Evolutionary conservation across 2,888 invertebrate species (phyloP), one percentile per base, ranked within the genome.

Genomic region (Nebria brevicollis): DNA sequence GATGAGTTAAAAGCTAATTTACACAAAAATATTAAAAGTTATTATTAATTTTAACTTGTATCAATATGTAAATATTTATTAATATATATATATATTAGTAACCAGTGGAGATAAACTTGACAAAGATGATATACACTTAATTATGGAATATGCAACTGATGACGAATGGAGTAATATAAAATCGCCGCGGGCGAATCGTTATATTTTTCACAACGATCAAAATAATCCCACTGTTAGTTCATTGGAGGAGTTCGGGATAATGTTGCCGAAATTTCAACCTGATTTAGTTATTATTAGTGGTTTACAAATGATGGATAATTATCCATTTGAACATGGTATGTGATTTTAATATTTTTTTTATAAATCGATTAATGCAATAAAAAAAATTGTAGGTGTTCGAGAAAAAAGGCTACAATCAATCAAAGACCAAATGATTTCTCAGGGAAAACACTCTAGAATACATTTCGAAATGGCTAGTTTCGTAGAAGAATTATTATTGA

Each of bases 391-490:
- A 93, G 95, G 93, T 85, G 90, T 93, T 83, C 91, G 95, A 84
- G 90, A 91, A 83, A 90, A 90, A 83, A 91, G 94, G 84, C 87
- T 96, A 77, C 87, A 90, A 41, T 92, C 93, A 87, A 92, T 96
- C 1, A 92, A 92, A 84, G 88, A 92, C 82, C 94, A 95, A 89
- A 93, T 96, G 88, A 89, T 90, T 77, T 90, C 90, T 10, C 92
- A 93, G 84, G 90, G 93, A 0, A 81, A 86, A 11, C 88, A 90
- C 8, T 95, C 95, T 2, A 89, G 93, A 83, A 91, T 95, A 72
- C 96, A 96, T 87, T 96, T 96, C 87, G 96, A 96, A 88, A 94
- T 96, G 94, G 96, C 96, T 4, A 96, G 96, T 75, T 96, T 95
- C 85, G 93, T 94, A 0, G 96, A 96, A 86, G 90, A 93, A 77